Evolutionary conservation across 2,888 invertebrate species (phyloP), one percentile per base, ranked within the genome.

Genomic region (Lagria hirta): DNA sequence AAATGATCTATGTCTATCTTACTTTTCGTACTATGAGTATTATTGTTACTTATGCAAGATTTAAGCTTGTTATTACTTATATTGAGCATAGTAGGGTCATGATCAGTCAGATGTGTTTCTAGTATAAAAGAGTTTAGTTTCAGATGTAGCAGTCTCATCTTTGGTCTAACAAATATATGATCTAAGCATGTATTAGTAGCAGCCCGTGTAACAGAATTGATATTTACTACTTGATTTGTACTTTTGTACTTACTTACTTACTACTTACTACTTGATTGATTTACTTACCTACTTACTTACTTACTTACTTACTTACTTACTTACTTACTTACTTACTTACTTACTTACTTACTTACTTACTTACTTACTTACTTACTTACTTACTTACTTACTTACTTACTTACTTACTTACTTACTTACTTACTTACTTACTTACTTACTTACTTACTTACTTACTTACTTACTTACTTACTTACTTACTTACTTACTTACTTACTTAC

Each of bases 221-320:
- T n/a, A n/a, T n/a, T n/a, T n/a, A n/a, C n/a, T n/a, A n/a, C n/a
- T n/a, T n/a, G n/a, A n/a, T n/a, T n/a, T n/a, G n/a, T 18, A 18
- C 18, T 18, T 18, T 6, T 7, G 5, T 18, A 18, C 18, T 18
- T 18, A 18, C 18, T 18, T 18, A 18, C 18, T 18, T 18, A 18
- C 18, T 18, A 18, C 18, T 18, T 18, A 18, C 18, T 23, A 8
- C n/a, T 11, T 23, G n/a, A 23, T 11, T 23, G n/a, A 23, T 11
- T 23, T 23, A 23, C 23, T 23, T 23, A 23, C 23, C 1, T 23
- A 23, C 23, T 23, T 23, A 23, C 23, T 23, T 23, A 23, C 23
- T 23, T 23, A 23, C 23, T 23, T 23, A 23, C 23, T 23, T 23
- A 23, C 23, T 23, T 23, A 23, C 23, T 23, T 23, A 23, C 23